These are phyloP conservation scores for Alosa sapidissima DNA, from an alignment of 2,797 vertebrate species.

Conservation along the genomic window DNA sequence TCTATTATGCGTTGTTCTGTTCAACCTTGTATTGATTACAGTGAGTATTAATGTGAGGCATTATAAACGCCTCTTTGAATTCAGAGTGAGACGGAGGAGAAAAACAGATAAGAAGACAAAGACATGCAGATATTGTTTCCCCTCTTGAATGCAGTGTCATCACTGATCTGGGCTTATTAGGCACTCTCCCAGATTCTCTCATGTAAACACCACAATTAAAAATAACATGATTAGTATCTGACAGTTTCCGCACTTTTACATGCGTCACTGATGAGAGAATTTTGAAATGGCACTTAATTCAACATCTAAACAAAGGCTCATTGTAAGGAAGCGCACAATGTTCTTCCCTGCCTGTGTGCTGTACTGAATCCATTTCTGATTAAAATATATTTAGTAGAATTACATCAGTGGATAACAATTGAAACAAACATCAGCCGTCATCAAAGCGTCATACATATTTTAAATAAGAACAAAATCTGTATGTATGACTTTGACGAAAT, in stretches of 20 bases:
- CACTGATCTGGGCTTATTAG: background rate
- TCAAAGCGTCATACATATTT: background rate
- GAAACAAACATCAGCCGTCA: background rate
- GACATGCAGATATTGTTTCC: slow-evolving; percentile 24
- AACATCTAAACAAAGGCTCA: background rate
- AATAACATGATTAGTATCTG: background rate
- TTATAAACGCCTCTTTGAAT: slow-evolving; percentile 30
- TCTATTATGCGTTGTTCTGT: slow-evolving; percentile 31
- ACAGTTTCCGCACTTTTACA: background rate
- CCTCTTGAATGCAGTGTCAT: background rate
- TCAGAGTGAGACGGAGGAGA: background rate
- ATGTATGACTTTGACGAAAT: background rate
- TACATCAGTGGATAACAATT: background rate
- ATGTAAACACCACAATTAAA: background rate
- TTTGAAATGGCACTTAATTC: background rate
- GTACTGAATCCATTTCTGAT: background rate
- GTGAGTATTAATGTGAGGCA: slow-evolving; percentile 33
- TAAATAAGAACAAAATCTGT: background rate
- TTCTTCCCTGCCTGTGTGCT: background rate
- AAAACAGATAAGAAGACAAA: background rate
- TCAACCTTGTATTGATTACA: slow-evolving; percentile 27
- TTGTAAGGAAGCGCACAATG: background rate
- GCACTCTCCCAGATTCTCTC: background rate
- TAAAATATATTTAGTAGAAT: background rate
- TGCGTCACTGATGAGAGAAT: background rate